These are phyloP conservation scores for Promerops cafer DNA, from an alignment of 2,113 vertebrate species.

Conservation along the genomic window DNA sequence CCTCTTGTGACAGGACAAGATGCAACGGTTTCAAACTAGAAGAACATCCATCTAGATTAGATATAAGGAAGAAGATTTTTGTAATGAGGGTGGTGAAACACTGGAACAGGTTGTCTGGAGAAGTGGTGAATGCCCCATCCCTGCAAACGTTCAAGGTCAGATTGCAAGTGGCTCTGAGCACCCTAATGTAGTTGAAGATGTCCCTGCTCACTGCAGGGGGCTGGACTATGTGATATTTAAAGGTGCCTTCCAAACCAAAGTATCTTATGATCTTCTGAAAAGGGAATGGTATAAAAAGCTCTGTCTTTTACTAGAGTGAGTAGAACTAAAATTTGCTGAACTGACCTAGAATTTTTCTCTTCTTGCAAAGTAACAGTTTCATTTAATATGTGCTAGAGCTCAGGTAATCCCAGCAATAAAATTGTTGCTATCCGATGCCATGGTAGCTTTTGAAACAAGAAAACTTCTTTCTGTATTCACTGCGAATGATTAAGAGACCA, in stretches of 20 bases:
- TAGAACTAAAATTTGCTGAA: conserved; percentile 37
- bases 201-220: not conserved
- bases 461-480: conserved; percentile 51
- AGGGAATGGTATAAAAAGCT: conserved; percentile 14
- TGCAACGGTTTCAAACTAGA: not conserved
- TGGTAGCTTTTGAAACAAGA: conserved; percentile 52
- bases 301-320: not conserved
- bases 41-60: not conserved
- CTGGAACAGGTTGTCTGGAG: not conserved
- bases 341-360: not conserved
- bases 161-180: not conserved
- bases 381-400: conserved; percentile 33
- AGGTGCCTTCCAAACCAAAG: not conserved
- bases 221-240: not conserved
- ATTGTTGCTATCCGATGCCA: conserved; percentile 26
- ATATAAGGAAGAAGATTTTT: not conserved
- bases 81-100: not conserved
- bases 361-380: conserved; percentile 7
- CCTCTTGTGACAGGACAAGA: not conserved
- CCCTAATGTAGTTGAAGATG: not conserved
- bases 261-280: not conserved
- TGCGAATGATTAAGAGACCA: conserved; percentile 56
- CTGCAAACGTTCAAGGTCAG: not conserved
- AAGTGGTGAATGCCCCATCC: not conserved
- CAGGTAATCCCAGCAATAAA: conserved; percentile 63